Percentiles rank a stretch among this genome's conserved stretches.
These are phyloP conservation scores for Diaprepes abbreviatus DNA, from an alignment of 2,888 invertebrate species.

Conservation along the genomic window DNA sequence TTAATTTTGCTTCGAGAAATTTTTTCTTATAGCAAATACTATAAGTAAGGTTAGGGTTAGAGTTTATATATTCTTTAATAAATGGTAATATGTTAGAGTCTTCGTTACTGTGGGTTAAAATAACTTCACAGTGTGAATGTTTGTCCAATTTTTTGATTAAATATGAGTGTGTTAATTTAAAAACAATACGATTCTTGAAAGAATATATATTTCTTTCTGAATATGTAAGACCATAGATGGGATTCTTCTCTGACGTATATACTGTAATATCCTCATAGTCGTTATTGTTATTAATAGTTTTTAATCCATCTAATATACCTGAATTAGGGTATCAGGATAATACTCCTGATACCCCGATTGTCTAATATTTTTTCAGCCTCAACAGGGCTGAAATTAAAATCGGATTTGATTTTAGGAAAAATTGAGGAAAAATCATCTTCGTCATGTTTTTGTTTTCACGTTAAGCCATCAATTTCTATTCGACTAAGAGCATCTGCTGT, in stretches of 20 bases:
- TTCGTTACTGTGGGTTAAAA: not conserved
- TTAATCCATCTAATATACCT: not conserved
- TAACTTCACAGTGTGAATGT: not conserved
- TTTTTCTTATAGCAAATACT: not conserved
- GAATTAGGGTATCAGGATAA: not conserved
- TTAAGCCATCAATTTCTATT: slow-evolving; percentile 23
- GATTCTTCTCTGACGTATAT: not conserved
- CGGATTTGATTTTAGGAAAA: slow-evolving; percentile 2
- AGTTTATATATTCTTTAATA: not conserved
- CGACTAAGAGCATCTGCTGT: slow-evolving; percentile 33
- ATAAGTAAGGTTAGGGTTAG: not conserved
- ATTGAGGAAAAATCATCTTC: not conserved
- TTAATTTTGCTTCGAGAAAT: slow-evolving; percentile 1
- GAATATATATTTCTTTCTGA: too few species aligned
- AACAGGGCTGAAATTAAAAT: slow-evolving; percentile 3
- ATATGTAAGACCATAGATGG: slow-evolving; percentile 2
- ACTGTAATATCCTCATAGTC: not conserved
- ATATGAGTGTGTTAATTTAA: not conserved
- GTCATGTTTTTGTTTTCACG: not conserved
- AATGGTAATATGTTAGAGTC: not conserved
- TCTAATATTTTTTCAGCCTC: not conserved
- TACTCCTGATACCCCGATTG: not conserved
- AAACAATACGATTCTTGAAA: too few species aligned
- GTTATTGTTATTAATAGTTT: not conserved
- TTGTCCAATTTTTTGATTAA: not conserved